phyloP scores from a whole-genome alignment of 1,140 invertebrate genomes.

The Achroia grisella region DNA sequence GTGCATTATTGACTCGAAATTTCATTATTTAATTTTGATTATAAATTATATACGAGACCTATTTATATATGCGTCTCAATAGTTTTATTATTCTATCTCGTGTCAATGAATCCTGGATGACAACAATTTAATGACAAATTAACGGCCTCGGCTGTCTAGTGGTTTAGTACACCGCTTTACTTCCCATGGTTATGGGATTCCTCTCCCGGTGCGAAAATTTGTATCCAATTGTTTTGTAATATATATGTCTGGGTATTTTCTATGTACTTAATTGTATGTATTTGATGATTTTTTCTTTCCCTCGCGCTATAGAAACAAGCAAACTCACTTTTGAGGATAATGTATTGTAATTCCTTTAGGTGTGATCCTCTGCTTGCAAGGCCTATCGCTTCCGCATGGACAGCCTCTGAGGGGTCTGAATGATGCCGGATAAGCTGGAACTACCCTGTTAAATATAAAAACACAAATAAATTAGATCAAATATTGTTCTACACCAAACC shows the following conservation, averaged over 20 bases:
- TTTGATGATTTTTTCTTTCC: background rate
- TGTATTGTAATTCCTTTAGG: slow-evolving; percentile 54
- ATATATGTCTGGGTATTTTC: too few relatives aligned
- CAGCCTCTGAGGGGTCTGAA: slow-evolving; percentile 33
- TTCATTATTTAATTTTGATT: too few relatives aligned
- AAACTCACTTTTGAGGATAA: slow-evolving; percentile 52
- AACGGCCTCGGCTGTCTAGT: background rate
- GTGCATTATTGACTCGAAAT: too few relatives aligned
- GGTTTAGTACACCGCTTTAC: background rate
- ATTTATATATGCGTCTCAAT: too few relatives aligned
- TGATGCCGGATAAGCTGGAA: slow-evolving; percentile 27
- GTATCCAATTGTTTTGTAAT: background rate
- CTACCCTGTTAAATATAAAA: slow-evolving; percentile 22
- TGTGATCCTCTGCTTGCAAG: slow-evolving; percentile 49
- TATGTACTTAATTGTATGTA: background rate
- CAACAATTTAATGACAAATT: too few relatives aligned
- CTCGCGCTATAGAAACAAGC: background rate
- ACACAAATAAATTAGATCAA: background rate
- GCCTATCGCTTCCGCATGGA: slow-evolving; percentile 40
- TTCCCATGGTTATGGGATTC: too few relatives aligned
- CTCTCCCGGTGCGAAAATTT: background rate
- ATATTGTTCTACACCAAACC: too few relatives aligned
- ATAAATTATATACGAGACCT: too few relatives aligned
- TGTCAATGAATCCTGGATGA: too few relatives aligned
- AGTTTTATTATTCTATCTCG: too few relatives aligned